Percentiles rank a stretch among this genome's conserved stretches.
These are phyloP conservation scores for Strigamia crassipes DNA, from an alignment of 2,888 invertebrate genomes.

Conservation along the genomic window DNA sequence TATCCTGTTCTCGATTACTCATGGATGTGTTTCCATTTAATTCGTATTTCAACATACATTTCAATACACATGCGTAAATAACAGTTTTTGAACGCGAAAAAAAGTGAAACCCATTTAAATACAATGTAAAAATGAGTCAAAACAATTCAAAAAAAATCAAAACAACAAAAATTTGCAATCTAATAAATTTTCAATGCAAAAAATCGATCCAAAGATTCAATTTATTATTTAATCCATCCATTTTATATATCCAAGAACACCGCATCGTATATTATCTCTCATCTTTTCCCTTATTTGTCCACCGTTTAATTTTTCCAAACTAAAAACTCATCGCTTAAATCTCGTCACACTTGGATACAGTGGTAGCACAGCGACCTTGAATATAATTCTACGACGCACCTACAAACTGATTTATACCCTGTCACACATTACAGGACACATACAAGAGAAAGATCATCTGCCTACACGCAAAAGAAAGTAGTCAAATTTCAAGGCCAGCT, in stretches of 20 bases:
- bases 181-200: no score
- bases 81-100: not conserved
- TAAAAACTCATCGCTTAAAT: constrained; percentile 12
- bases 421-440: constrained; percentile 4
- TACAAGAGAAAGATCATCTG: constrained; percentile 17
- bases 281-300: not conserved
- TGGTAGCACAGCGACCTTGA: constrained; percentile 37
- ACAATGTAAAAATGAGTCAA: not conserved
- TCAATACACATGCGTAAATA: not conserved
- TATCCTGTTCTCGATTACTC: constrained; percentile 13
- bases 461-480: constrained; percentile 22
- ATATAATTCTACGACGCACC: constrained; percentile 39
- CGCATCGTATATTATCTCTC: not conserved
- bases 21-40: constrained; percentile 18
- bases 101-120: not conserved
- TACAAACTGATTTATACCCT: constrained; percentile 33
- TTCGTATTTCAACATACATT: constrained; percentile 32
- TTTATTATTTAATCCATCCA: no score
- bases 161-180: no score
- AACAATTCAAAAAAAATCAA: no score
- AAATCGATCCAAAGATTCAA: no score
- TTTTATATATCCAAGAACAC: not conserved
- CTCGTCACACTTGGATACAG: constrained; percentile 36
- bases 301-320: not conserved
- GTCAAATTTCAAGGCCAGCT: constrained; percentile 32